These are phyloP conservation scores for pig (Sus scrofa) DNA, from an alignment of 2,113 vertebrate genomes.

Conservation along the genomic window T2T-Sscrofa CM000818.6:35787001-35787500, in stretches of 20 bases:
- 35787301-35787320: not conserved
- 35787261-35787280: not conserved
- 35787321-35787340: not conserved
- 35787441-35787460: not conserved
- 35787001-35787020: not conserved
- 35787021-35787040: constrained; percentile 19
- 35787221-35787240: constrained; percentile 95
- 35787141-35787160: constrained; percentile 98
- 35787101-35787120: constrained; percentile 94
- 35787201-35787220: constrained; percentile 96
- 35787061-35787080: not conserved
- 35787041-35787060: not conserved
- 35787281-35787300: not conserved
- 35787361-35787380: constrained; percentile 18
- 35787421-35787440: not conserved
- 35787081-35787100: constrained; percentile 30
- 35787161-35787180: constrained; percentile 94
- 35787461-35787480: not conserved
- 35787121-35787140: constrained; percentile 98
- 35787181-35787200: constrained; percentile 99
- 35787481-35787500: not conserved
- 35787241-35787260: not conserved
- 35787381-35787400: not conserved
- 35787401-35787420: not conserved
- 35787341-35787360: not conserved